Conservation (phyloP, 1,140 invertebrate genomes). For the Vanessa atalanta region DNA sequence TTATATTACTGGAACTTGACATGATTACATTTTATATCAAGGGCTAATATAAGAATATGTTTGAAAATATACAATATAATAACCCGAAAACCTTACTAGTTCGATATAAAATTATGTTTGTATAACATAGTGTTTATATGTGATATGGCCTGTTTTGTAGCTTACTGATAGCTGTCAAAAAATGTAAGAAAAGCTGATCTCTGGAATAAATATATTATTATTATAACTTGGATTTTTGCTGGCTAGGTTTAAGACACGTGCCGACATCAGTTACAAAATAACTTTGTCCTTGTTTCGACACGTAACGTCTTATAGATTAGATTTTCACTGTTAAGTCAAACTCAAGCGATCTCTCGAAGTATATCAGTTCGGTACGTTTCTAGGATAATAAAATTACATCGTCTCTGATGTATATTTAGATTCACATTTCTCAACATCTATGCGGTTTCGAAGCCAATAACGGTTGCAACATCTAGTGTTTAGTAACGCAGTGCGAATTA, state of each 20-base stretch:
- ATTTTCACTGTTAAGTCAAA: slow-evolving; percentile 7
- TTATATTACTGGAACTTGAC: too few relatives aligned
- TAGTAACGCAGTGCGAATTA: slow-evolving; percentile 39
- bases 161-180: too few relatives aligned
- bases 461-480: slow-evolving; percentile 41
- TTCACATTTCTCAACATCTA: slow-evolving; percentile 48
- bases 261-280: background rate
- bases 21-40: too few relatives aligned
- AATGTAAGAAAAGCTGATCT: background rate
- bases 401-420: slow-evolving; percentile 48
- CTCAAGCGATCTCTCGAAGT: background rate
- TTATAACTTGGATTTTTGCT: background rate
- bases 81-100: too few relatives aligned
- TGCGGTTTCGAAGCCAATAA: slow-evolving; percentile 46
- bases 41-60: too few relatives aligned
- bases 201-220: background rate
- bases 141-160: too few relatives aligned
- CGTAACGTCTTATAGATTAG: background rate
- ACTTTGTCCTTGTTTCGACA: slow-evolving; percentile 5
- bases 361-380: background rate
- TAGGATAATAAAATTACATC: slow-evolving; percentile 46
- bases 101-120: too few relatives aligned
- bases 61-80: too few relatives aligned
- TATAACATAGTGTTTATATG: too few relatives aligned
- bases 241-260: background rate